Evolutionary conservation across 2,888 invertebrate species (phyloP), one percentile per base, ranked within the genome.

Genomic region (Lottia gigantea): DNA sequence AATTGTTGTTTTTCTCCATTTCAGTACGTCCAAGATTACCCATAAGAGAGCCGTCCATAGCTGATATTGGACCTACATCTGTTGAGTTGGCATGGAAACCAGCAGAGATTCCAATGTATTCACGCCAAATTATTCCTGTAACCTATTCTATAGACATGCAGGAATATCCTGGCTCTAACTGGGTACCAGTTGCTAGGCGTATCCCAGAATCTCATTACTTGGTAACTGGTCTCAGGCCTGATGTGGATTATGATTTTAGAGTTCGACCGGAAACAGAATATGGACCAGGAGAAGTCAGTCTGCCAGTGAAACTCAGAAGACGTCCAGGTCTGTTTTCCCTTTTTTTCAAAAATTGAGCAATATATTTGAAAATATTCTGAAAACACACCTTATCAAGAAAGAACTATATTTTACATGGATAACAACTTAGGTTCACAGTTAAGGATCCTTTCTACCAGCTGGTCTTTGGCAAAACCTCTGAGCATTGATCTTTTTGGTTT

Each of bases 221-320:
- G 62, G 76, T 85, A 25, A 81, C 75, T 8, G 83, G 81, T 65
- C 76, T 85, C 46, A 70, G 76, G 16, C 78, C 81, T n/a, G 79
- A 82, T 61, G 71, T 94, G 76, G 97, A 98, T 89, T 99, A 99
- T 90, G 94, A 94, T 88, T 97, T 98, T 91, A 92, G 98, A 74
- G 93, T 98, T 46, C 92, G 97, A 40, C 98, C 98, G 2, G 97
- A 97, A 88, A 98, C 98, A 89, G 95, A 95, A 88, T 95, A 94
- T 87, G 98, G 98, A 65, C 93, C 96, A 76, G 96, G 96, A 88
- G 98, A 98, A 87, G 98, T 98, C 0, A 96, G 96, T 71, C 96
- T 97, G 2, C 83, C 86, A 12, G 82, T 81, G 14, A 72, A 76
- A 1, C 72, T 81, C 31, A 76, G 81, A 73, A 80, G 84, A 67